Percentiles rank a stretch among this genome's conserved stretches.
These are phyloP conservation scores for Melanargia galathea DNA, from an alignment of 2,888 invertebrate species.

Conservation along the genomic window DNA sequence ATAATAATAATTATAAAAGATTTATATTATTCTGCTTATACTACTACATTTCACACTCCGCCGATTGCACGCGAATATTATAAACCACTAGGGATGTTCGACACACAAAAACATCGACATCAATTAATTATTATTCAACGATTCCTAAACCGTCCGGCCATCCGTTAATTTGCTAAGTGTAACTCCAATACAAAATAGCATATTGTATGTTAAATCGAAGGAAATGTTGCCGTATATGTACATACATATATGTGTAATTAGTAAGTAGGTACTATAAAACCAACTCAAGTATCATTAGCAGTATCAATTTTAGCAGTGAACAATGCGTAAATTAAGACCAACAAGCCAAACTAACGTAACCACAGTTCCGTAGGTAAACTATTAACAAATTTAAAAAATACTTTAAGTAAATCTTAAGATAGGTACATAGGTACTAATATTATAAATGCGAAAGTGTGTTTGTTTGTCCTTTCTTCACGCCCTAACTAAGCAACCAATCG, in stretches of 20 bases:
- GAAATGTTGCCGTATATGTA: slow-evolving; percentile 10
- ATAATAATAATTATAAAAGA: no score
- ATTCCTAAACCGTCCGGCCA: slow-evolving; percentile 9
- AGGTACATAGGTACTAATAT: no score
- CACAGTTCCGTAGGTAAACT: background rate
- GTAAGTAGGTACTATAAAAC: background rate
- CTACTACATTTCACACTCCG: slow-evolving; percentile 38
- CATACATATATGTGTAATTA: background rate
- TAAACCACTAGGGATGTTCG: slow-evolving; percentile 17
- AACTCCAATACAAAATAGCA: no score
- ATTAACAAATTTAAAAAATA: no score
- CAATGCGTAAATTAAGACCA: background rate
- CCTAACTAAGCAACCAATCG: no score
- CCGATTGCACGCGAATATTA: slow-evolving; percentile 29
- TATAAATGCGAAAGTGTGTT: no score
- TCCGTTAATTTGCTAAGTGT: slow-evolving; percentile 14
- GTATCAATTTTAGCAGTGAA: background rate
- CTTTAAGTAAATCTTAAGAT: no score
- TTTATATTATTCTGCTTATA: no score
- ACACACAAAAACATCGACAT: slow-evolving; percentile 19
- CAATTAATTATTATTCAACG: slow-evolving; percentile 13
- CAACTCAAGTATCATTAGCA: slow-evolving; percentile 9
- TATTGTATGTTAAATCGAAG: slow-evolving; percentile 16
- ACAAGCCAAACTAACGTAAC: background rate
- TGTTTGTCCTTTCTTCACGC: no score